A percentile compares a stretch with the other conserved stretches of the same genome.
Conservation (phyloP, 37 sponge, comb jelly and placozoan genomes). For the Aphrocallistes beatrix region DNA sequence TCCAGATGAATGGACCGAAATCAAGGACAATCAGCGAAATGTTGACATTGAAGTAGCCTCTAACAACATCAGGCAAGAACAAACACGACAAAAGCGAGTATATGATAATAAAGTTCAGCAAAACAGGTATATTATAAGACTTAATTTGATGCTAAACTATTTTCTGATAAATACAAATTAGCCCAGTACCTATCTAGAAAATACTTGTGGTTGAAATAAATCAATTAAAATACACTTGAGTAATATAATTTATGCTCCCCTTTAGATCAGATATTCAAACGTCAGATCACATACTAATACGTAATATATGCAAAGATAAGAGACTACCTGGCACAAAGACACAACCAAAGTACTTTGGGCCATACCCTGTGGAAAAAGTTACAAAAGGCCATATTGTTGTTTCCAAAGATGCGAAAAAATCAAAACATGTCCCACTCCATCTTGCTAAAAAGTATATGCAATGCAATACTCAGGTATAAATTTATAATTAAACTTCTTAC, state of each 20-base stretch:
- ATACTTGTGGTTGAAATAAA: too few species aligned
- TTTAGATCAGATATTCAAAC: background rate
- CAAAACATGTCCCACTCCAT: constrained; percentile 3
- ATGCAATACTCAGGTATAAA: background rate
- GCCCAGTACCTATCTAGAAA: too few species aligned
- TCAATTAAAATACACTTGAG: background rate
- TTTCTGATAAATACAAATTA: too few species aligned
- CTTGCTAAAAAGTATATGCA: background rate
- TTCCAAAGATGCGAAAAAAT: background rate
- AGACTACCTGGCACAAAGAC: background rate
- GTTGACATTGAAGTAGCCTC: background rate
- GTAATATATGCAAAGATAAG: background rate
- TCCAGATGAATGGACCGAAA: background rate
- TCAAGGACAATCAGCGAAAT: background rate
- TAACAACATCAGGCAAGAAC: background rate
- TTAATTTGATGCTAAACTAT: too few species aligned
- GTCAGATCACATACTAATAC: background rate
- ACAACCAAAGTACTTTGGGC: background rate
- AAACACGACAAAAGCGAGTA: background rate
- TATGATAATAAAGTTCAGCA: background rate
- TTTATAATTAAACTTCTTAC: background rate
- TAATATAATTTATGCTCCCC: background rate
- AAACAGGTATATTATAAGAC: background rate
- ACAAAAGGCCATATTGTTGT: background rate
- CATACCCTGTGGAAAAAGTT: background rate